Evolutionary conservation across 2,797 vertebrate genomes (phyloP).

Genomic region (Margarornis squamiger): DNA sequence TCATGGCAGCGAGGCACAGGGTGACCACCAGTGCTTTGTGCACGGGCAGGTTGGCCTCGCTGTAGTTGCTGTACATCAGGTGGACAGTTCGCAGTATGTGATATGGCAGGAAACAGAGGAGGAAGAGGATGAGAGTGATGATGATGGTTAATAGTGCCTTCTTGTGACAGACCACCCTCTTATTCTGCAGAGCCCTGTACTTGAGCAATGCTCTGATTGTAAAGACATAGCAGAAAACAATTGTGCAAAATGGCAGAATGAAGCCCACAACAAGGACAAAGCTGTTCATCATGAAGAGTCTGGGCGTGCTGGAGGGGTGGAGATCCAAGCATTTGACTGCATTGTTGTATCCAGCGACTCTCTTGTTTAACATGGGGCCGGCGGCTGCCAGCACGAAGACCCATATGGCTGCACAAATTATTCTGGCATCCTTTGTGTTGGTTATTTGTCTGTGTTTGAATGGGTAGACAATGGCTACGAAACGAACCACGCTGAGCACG

Average conservation of each 20-base stretch:
- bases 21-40: constrained; percentile 73
- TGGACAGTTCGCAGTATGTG: constrained; percentile 76
- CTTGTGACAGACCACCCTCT: constrained; percentile 35
- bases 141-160: constrained; percentile 74
- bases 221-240: constrained; percentile 75
- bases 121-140: constrained; percentile 74
- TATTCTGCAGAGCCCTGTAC: neutral
- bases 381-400: constrained; percentile 53
- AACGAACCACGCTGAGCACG: constrained; percentile 75
- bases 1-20: constrained; percentile 72
- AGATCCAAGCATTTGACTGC: constrained; percentile 72
- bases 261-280: constrained; percentile 71
- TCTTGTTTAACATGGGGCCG: constrained; percentile 16
- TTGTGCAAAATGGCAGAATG: constrained; percentile 70
- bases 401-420: constrained; percentile 72
- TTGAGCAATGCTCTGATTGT: constrained; percentile 68
- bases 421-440: constrained; percentile 45
- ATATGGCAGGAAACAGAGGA: constrained; percentile 81
- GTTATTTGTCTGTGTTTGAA: constrained; percentile 57
- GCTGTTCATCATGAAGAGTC: constrained; percentile 65
- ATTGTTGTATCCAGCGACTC: neutral
- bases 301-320: neutral
- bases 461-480: constrained; percentile 72
- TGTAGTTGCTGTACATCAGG: neutral
- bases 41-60: neutral